Base-by-base conservation (phyloP, 2,797 vertebrate genomes). In the Galagoides demidoff region DNA sequence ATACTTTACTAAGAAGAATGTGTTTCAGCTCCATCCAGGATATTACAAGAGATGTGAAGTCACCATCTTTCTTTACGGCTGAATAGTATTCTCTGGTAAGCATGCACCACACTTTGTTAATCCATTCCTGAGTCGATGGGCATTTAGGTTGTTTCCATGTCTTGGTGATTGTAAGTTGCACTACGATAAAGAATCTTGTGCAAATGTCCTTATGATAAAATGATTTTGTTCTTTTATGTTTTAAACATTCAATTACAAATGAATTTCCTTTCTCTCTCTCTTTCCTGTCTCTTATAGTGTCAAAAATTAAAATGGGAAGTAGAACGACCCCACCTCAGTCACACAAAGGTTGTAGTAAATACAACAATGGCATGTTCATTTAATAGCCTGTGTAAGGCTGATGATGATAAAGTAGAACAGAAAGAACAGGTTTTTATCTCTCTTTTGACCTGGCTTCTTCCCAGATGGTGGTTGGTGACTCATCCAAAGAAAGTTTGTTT, bases 401-500 rank as follows among this genome's bases (percentile, higher is more conserved):
- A 83, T 90, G 71, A 88, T 85, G 52, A 52, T 90, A 87, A 87
- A 74, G 10, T 23, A 52, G 55, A 89, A 78, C 88, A 63, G 49
- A 92, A 88, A 78, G 13, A 1, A 31, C 2, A 39, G 39, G 19
- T 34, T 90, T 92, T 97, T 68, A 85, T 85, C 45, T 90, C 61
- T 74, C 27, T 63, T 92, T 77, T 90, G 29, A 17, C 45, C 94
- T 96, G 85, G 34, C 68, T 49, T 29, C 59, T 94, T 31, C 78
- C 66, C 89, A 96, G 57, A 70, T 12, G 66, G n/a, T 25, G 81
- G 89, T 83, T 86, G 49, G 82, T 92, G 95, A 91, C 45, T 92
- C 79, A 84, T 59, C 61, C 43, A 86, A 83, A 94, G 91, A 76
- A 14, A 78, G n/a, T 78, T 52, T 23, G 5, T 64, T 77, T 87